phyloP scores from a whole-genome alignment of 2,888 invertebrate genomes.

The Thysanoteuthis rhombus region DNA sequence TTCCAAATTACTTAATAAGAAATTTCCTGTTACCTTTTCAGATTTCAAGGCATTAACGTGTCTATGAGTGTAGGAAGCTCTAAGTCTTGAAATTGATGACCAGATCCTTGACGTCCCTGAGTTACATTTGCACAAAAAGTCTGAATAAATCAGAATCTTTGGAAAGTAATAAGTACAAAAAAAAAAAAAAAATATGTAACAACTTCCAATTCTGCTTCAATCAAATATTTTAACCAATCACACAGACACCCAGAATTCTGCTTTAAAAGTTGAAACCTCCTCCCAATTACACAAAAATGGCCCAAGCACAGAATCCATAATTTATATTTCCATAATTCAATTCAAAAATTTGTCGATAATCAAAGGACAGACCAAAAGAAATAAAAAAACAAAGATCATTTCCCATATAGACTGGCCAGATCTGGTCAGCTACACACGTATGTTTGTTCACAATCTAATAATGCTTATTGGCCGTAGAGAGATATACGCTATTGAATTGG shows the following conservation, averaged over 20 bases:
- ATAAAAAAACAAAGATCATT: no score
- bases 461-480: no score
- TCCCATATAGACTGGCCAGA: no score
- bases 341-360: background rate
- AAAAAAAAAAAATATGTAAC: background rate
- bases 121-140: background rate
- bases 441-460: no score
- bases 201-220: background rate
- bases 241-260: background rate
- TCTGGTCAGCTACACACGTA: no score
- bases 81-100: background rate
- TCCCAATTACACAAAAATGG: background rate
- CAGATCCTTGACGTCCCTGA: background rate
- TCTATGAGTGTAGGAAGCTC: background rate
- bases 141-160: background rate
- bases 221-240: background rate
- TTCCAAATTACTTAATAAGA: background rate
- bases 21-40: background rate
- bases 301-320: background rate
- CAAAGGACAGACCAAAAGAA: background rate
- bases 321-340: background rate
- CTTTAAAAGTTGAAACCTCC: background rate
- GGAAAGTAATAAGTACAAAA: no score
- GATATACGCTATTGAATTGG: no score
- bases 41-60: background rate